Evolutionary conservation across 2,888 invertebrate genomes (phyloP).

Genomic region (Phlogophora meticulosa): DNA sequence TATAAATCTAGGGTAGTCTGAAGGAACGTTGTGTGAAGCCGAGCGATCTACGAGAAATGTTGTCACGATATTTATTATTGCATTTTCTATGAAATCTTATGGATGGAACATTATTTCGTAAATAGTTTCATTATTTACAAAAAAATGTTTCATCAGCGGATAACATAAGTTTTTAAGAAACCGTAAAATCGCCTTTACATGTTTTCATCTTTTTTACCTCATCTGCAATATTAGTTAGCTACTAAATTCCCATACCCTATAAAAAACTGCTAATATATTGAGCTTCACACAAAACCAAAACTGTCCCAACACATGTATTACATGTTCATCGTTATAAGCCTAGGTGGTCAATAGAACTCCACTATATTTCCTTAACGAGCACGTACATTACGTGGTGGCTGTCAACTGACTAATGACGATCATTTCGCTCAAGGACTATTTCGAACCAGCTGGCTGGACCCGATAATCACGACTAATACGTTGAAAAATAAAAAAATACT

Average conservation of each 20-base stretch:
- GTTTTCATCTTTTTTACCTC: too few relatives aligned
- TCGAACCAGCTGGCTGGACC: not conserved
- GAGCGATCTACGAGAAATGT: constrained; percentile 20
- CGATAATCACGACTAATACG: not conserved
- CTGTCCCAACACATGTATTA: not conserved
- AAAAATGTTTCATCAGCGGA: too few relatives aligned
- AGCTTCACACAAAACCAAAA: constrained; percentile 2
- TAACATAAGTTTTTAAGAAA: too few relatives aligned
- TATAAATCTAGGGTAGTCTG: constrained; percentile 20
- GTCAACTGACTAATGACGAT: constrained; percentile 26
- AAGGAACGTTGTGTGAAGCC: constrained; percentile 31
- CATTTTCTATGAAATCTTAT: constrained; percentile 19
- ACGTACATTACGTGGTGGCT: constrained; percentile 9
- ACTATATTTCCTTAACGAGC: constrained; percentile 17
- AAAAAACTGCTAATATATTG: not conserved
- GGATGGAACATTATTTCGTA: constrained; percentile 12
- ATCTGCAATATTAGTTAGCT: not conserved
- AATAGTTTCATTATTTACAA: too few relatives aligned
- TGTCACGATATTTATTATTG: constrained; percentile 25
- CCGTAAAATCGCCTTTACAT: not conserved
- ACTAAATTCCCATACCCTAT: not conserved
- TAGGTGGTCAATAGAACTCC: constrained; percentile 27
- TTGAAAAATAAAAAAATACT: too few relatives aligned
- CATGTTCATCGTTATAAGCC: not conserved
- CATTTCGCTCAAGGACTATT: constrained; percentile 10